Evolutionary conservation across 2,113 vertebrate species (phyloP).

Genomic region (Gobio gobio): DNA sequence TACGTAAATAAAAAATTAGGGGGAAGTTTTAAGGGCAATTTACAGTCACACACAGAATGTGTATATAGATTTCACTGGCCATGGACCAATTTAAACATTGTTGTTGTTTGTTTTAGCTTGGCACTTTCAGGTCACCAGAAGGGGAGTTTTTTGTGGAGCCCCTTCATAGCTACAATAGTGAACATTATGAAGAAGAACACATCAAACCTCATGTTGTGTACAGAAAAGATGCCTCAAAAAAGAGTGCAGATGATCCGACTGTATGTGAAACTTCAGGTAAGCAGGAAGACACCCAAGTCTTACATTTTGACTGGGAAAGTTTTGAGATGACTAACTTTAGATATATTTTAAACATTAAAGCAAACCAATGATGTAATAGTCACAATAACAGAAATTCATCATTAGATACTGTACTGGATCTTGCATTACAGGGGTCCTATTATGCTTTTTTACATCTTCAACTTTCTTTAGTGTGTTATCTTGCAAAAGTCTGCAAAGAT

Average conservation of each 20-base stretch:
- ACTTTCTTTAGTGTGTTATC: too few species aligned
- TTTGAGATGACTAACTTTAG: not conserved
- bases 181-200: conserved; percentile 91
- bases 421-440: not conserved
- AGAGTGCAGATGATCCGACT: conserved; percentile 67
- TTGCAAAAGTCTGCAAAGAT: too few species aligned
- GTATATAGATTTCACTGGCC: conserved; percentile 26
- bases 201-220: conserved; percentile 96
- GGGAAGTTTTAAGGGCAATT: conserved; percentile 43
- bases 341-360: not conserved
- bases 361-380: not conserved
- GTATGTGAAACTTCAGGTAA: conserved; percentile 91
- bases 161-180: conserved; percentile 82
- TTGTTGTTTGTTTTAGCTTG: conserved; percentile 78
- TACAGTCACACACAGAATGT: conserved; percentile 43
- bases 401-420: not conserved
- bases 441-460: too few species aligned
- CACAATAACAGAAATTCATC: not conserved
- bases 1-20: not conserved
- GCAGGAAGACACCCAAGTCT: not conserved
- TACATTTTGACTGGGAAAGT: not conserved
- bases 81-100: conserved; percentile 46
- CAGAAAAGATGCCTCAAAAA: conserved; percentile 76
- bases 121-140: conserved; percentile 94
- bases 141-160: conserved; percentile 98